Conservation (phyloP, 2,113 vertebrate genomes). For the Cyprinodon brontotheroides region DNA sequence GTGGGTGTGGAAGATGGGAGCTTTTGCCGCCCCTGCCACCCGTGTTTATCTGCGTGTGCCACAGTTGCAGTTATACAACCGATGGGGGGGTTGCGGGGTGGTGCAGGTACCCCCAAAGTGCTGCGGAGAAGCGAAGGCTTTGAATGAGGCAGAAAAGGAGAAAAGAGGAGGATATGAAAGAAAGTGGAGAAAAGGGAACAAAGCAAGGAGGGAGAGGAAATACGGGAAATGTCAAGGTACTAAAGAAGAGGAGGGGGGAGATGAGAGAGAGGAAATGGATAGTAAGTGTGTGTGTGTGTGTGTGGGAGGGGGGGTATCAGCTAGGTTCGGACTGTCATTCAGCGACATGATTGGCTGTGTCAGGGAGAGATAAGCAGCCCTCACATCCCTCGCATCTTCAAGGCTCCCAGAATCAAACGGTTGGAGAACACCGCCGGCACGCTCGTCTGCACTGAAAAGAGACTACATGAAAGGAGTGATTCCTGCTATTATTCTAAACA, state of each 20-base stretch:
- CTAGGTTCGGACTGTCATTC: slow-evolving; percentile 66
- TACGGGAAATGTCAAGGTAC: slow-evolving; percentile 20
- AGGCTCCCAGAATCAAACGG: slow-evolving; percentile 68
- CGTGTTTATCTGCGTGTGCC: slow-evolving; percentile 58
- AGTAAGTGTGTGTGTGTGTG: slow-evolving; percentile 13
- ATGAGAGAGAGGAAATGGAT: slow-evolving; percentile 35
- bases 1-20: slow-evolving; percentile 50
- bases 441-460: slow-evolving; percentile 63
- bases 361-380: slow-evolving; percentile 72
- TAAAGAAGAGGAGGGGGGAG: slow-evolving; percentile 10
- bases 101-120: slow-evolving; percentile 40
- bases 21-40: slow-evolving; percentile 35
- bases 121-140: slow-evolving; percentile 37
- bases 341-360: slow-evolving; percentile 71
- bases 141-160: neutral
- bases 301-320: slow-evolving; percentile 28
- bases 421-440: slow-evolving; percentile 45
- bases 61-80: slow-evolving; percentile 52
- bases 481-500: slow-evolving; percentile 74
- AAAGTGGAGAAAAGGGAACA: slow-evolving; percentile 12
- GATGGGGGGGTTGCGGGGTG: slow-evolving; percentile 31
- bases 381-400: slow-evolving; percentile 71
- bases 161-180: slow-evolving; percentile 19
- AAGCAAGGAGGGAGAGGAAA: neutral
- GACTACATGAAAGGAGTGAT: slow-evolving; percentile 69